phyloP scores from a whole-genome alignment of 1,140 invertebrate genomes.

The Drosophila pectinifera region DNA sequence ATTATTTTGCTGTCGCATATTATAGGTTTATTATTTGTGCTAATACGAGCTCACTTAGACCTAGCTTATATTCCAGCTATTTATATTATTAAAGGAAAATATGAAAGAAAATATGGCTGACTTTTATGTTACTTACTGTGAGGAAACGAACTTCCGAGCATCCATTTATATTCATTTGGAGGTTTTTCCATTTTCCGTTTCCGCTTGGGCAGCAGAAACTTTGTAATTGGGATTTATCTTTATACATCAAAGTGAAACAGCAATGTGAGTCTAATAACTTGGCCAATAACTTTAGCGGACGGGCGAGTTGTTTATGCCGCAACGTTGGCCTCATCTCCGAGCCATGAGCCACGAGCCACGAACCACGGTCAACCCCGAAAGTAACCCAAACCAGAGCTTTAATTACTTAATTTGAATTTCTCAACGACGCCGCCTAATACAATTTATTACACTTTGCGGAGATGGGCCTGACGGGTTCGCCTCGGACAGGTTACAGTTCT shows the following conservation, averaged over 20 bases:
- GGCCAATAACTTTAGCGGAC: slow-evolving; percentile 13
- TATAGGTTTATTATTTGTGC: no score
- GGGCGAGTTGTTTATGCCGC: slow-evolving; percentile 8
- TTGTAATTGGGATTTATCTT: slow-evolving; percentile 50
- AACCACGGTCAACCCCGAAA: no score
- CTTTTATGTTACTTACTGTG: not conserved
- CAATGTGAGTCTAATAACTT: slow-evolving; percentile 5
- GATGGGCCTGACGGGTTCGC: slow-evolving; percentile 16
- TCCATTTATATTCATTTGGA: slow-evolving; percentile 42
- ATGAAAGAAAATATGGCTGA: not conserved
- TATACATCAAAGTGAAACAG: slow-evolving; percentile 38
- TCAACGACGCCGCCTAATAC: slow-evolving; percentile 58
- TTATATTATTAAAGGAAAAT: not conserved
- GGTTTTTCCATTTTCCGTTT: slow-evolving; percentile 6
- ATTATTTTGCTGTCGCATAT: not conserved
- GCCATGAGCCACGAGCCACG: slow-evolving; percentile 2
- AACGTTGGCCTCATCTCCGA: slow-evolving; percentile 12
- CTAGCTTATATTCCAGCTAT: not conserved
- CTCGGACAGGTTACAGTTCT: slow-evolving; percentile 41
- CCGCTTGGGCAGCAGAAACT: slow-evolving; percentile 20
- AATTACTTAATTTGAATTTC: slow-evolving; percentile 84
- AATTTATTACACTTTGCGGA: slow-evolving; percentile 77
- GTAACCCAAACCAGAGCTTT: slow-evolving; percentile 32
- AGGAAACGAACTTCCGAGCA: not conserved
- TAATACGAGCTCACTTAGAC: not conserved